phyloP scores from a whole-genome alignment of 2,797 vertebrate genomes.

The Sorex maritimensis region DNA sequence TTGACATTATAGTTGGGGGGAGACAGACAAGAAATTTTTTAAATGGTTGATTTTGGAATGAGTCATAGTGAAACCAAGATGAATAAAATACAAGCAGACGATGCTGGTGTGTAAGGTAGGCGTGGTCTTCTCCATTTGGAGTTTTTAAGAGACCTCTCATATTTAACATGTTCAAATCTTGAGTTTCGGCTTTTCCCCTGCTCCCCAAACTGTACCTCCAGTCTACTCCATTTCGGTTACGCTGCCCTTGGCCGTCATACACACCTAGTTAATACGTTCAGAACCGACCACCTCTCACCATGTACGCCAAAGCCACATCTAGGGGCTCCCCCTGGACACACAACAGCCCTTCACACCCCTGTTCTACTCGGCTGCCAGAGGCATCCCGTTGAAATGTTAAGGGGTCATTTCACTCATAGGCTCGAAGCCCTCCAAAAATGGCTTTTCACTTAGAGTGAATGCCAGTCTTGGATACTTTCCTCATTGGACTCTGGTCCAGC shows the following conservation, averaged over 20 bases:
- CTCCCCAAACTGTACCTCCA: not conserved
- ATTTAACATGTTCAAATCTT: not conserved
- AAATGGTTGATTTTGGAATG: slow-evolving; percentile 32
- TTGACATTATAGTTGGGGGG: not conserved
- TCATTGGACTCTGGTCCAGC: not conserved
- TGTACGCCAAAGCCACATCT: too few relatives aligned
- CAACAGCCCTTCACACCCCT: not conserved
- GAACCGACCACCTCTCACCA: not conserved
- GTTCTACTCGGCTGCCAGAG: not conserved
- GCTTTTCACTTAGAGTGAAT: not conserved
- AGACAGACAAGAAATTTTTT: slow-evolving; percentile 22
- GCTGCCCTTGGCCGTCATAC: not conserved
- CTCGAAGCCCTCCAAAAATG: not conserved
- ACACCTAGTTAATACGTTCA: not conserved
- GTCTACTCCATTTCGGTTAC: not conserved
- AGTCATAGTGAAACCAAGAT: not conserved
- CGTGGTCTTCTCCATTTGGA: not conserved
- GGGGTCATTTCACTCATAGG: not conserved
- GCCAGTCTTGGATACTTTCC: not conserved
- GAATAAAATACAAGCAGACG: not conserved
- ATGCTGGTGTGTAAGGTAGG: not conserved
- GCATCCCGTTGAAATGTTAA: not conserved
- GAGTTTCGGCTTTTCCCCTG: not conserved
- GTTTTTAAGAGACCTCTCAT: slow-evolving; percentile 15
- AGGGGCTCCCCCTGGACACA: too few relatives aligned